Conservation (phyloP, 2,888 invertebrate genomes). For the Ophraella communa region DNA sequence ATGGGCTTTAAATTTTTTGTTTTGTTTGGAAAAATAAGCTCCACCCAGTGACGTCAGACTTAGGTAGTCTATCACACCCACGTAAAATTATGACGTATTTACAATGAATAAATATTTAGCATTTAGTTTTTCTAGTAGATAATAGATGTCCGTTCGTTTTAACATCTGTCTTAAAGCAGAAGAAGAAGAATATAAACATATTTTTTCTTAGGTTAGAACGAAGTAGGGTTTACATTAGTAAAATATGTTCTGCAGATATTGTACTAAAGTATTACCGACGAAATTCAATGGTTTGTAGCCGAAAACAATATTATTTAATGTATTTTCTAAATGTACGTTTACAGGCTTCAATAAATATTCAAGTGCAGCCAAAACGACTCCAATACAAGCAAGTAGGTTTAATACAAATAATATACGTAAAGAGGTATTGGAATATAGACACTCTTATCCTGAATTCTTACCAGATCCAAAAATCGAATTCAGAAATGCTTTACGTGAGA, state of each 20-base stretch:
- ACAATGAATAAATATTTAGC: too few species aligned
- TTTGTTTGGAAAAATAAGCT: too few species aligned
- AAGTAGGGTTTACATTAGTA: neutral
- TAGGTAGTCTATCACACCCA: too few species aligned
- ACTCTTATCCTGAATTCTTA: slow-evolving; percentile 89
- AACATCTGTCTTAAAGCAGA: too few species aligned
- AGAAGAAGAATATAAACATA: neutral
- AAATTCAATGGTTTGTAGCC: neutral
- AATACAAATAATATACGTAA: slow-evolving; percentile 13
- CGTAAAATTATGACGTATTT: neutral
- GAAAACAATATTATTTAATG: neutral
- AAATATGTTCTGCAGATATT: slow-evolving; percentile 6
- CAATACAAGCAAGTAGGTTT: neutral
- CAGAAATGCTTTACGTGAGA: slow-evolving; percentile 84
- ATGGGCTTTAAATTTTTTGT: too few species aligned
- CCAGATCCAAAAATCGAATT: slow-evolving; percentile 82
- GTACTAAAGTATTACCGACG: neutral
- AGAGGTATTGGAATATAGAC: slow-evolving; percentile 65
- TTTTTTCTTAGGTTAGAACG: neutral
- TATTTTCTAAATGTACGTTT: neutral
- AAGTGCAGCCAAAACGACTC: neutral
- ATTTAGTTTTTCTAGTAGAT: too few species aligned
- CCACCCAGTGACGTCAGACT: too few species aligned
- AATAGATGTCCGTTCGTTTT: too few species aligned
- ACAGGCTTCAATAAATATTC: neutral